Percentiles rank a stretch among this genome's conserved stretches.
These are phyloP conservation scores for Parambassis ranga DNA, from an alignment of 2,797 vertebrate species.

Conservation along the genomic window DNA sequence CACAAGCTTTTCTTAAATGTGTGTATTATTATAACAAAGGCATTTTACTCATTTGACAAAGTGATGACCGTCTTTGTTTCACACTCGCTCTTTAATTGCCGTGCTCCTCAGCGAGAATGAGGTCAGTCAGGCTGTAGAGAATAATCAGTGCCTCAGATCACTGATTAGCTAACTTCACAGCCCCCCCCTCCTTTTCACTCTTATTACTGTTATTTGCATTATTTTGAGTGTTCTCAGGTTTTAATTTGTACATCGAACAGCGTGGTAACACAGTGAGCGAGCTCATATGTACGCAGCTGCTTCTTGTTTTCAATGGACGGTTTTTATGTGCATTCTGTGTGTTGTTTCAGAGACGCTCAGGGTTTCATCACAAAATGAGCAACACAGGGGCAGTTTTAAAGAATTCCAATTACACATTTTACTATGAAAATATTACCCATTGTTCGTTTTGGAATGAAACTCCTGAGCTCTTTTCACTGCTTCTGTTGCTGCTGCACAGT, in stretches of 20 bases:
- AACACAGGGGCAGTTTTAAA: too few relatives aligned
- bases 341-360: slow-evolving; percentile 28
- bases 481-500: slow-evolving; percentile 53
- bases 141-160: slow-evolving; percentile 23
- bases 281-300: background rate
- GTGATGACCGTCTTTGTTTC: slow-evolving; percentile 2
- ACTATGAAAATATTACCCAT: background rate
- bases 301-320: slow-evolving; percentile 23
- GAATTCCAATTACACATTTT: background rate
- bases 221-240: slow-evolving; percentile 11
- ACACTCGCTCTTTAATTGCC: slow-evolving; percentile 28
- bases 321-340: slow-evolving; percentile 30
- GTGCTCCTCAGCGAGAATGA: slow-evolving; percentile 2
- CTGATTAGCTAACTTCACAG: background rate
- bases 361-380: slow-evolving; percentile 54
- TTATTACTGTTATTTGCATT: slow-evolving; percentile 15
- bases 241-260: slow-evolving; percentile 6
- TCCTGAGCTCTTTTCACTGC: slow-evolving; percentile 31
- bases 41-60: background rate
- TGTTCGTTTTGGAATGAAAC: slow-evolving; percentile 58
- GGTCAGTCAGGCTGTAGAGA: slow-evolving; percentile 4
- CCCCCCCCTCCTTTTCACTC: background rate
- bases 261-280: background rate
- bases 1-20: background rate
- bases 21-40: too few relatives aligned